A percentile compares a stretch with the other conserved stretches of the same genome.
Evolutionary conservation across 2,797 vertebrate species (phyloP).

Genomic region (Nannoperca australis): DNA sequence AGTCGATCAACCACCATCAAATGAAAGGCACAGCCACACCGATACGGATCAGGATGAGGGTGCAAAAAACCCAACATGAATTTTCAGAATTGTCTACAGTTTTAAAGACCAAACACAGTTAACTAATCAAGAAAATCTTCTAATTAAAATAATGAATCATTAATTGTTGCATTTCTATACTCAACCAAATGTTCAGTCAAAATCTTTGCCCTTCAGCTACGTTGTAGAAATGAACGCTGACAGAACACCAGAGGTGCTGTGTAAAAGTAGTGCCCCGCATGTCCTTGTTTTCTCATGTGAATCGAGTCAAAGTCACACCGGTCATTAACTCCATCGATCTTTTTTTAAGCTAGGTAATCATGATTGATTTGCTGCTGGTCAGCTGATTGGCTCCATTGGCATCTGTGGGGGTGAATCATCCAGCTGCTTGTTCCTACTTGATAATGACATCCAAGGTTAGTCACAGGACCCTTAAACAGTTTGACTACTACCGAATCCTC

Average conservation of each 20-base stretch:
- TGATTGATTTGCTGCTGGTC: slow-evolving; percentile 61
- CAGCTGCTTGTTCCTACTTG: slow-evolving; percentile 30
- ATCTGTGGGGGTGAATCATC: slow-evolving; percentile 24
- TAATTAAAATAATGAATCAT: background rate
- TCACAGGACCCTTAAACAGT: background rate
- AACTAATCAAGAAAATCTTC: background rate
- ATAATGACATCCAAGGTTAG: slow-evolving; percentile 51
- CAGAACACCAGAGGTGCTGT: slow-evolving; percentile 5
- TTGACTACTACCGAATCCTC: slow-evolving; percentile 22
- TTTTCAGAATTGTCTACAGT: background rate
- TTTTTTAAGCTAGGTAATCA: slow-evolving; percentile 60
- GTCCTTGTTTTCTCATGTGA: slow-evolving; percentile 58
- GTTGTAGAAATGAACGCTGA: background rate
- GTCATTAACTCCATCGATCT: slow-evolving; percentile 67
- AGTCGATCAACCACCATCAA: background rate
- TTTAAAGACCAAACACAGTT: background rate
- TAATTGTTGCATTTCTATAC: background rate
- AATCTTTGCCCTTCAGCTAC: background rate
- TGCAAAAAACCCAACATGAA: background rate
- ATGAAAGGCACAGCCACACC: background rate
- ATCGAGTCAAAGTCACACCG: slow-evolving; percentile 64
- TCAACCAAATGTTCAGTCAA: background rate
- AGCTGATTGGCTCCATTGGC: slow-evolving; percentile 57
- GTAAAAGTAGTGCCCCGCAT: background rate
- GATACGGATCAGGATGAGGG: background rate